Base-by-base conservation (phyloP, 2,113 vertebrate genomes). In the Nannobrachium achirus region DNA sequence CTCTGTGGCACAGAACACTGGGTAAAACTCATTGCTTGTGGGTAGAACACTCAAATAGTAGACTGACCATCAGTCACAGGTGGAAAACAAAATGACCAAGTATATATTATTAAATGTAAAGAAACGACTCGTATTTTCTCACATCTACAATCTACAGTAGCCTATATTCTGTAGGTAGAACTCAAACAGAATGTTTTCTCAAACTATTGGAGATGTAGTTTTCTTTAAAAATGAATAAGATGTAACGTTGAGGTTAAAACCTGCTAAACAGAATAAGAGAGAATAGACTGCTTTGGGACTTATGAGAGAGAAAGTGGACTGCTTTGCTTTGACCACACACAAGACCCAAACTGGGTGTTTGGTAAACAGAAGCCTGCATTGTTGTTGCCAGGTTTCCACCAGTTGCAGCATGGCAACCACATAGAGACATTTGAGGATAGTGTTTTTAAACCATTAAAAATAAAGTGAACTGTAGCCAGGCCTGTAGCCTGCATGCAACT, bases 1-100 rank as follows among this genome's bases (percentile, higher is more conserved):
- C 48, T 60, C 10, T 63, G 6, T 3, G 10, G 39, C 41, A 56
- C n/a, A 15, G 10, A 50, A 40, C 39, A 65, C 56, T 66, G 46
- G 19, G 14, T 66, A 6, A 45, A 56, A 56, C 3, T 13, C 13
- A 46, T 45, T 52, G 10, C 45, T 40, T 1, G 45, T 48, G 45
- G 45, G 11, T 6, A 48, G 11, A 48, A 48, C 11, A 48, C 11
- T 10, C 11, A 48, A 48, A 48, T 10, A 3, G 45, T 48, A 6
- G 14, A n/a, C 45, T 15, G 19, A 55, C 10, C 3, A 14, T 8
- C 8, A 2, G 15, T 19, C 16, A n/a, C 10, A 48, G 3, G 8
- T 45, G 14, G 11, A 20, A 20, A 52, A 52, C 8, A 9, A 19
- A 20, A 52, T 48, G 25, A 33, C 25, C 25, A 33, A 33, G 25